phyloP scores from a whole-genome alignment of 2,888 invertebrate genomes.

The Argynnis bischoffii region DNA sequence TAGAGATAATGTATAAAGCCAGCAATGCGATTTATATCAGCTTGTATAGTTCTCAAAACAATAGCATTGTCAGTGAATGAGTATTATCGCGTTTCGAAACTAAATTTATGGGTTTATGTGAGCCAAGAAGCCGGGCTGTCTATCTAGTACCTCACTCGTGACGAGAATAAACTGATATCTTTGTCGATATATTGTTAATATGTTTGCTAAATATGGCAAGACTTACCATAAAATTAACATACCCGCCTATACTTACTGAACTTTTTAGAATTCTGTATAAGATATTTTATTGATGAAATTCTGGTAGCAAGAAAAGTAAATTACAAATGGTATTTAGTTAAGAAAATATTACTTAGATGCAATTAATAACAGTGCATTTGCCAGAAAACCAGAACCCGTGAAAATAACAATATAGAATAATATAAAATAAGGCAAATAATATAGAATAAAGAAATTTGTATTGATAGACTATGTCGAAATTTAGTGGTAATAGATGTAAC shows the following conservation, averaged over 20 bases:
- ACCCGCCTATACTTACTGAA: no score
- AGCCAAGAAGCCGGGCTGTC: conserved; percentile 65
- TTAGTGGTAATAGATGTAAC: conserved; percentile 14
- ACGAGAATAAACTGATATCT: conserved; percentile 52
- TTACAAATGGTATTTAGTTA: no score
- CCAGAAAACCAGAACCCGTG: no score
- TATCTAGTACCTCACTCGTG: conserved; percentile 57
- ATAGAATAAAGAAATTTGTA: background rate
- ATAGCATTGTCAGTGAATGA: conserved; percentile 57
- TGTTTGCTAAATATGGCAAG: background rate
- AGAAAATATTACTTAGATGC: no score
- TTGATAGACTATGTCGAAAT: conserved; percentile 8
- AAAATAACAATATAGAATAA: no score
- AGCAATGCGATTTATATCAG: conserved; percentile 25
- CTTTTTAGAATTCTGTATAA: no score
- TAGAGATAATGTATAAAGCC: no score
- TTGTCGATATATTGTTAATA: conserved; percentile 27
- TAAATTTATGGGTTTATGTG: conserved; percentile 62
- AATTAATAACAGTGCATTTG: no score
- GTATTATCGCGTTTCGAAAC: conserved; percentile 60
- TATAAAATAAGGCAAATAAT: no score
- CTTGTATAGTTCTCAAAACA: conserved; percentile 40
- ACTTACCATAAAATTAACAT: background rate
- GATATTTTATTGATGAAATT: no score
- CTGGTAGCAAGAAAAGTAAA: no score